These are phyloP conservation scores for Lanistes nyassanus DNA, from an alignment of 1,140 invertebrate genomes.

Conservation along the genomic window DNA sequence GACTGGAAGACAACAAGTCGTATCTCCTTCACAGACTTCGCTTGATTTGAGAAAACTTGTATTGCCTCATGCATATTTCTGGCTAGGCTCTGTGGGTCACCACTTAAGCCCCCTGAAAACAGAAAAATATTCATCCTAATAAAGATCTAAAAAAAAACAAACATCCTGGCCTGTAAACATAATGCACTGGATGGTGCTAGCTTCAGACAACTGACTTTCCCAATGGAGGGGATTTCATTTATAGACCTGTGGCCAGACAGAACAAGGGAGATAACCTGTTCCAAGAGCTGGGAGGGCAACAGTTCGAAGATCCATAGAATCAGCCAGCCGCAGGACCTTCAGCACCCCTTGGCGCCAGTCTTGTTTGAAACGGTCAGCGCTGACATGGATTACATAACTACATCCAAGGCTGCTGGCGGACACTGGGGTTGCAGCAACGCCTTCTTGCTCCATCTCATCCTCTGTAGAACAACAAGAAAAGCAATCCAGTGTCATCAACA, in stretches of 20 bases:
- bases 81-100: background rate
- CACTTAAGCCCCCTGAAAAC: background rate
- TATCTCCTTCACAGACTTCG: background rate
- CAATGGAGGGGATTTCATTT: too few relatives aligned
- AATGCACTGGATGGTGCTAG: too few relatives aligned
- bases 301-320: background rate
- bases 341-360: constrained; percentile 6
- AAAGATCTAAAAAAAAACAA: too few relatives aligned
- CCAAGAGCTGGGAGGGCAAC: constrained; percentile 24
- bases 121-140: background rate
- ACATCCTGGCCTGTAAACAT: too few relatives aligned
- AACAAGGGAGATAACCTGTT: constrained; percentile 5
- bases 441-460: constrained; percentile 1
- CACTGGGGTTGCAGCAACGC: constrained; percentile 13
- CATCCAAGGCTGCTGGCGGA: background rate
- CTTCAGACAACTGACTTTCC: background rate
- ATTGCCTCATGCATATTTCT: constrained; percentile 14
- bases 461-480: background rate
- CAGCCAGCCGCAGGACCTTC: background rate
- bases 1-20: constrained; percentile 9
- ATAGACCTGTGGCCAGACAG: background rate
- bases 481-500: background rate
- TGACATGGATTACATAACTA: constrained; percentile 14
- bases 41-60: background rate
- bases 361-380: constrained; percentile 18